Percentiles rank a stretch among this genome's conserved stretches.
Evolutionary conservation across 2,113 vertebrate species (phyloP).

Genomic region (Eonycteris spelaea): DNA sequence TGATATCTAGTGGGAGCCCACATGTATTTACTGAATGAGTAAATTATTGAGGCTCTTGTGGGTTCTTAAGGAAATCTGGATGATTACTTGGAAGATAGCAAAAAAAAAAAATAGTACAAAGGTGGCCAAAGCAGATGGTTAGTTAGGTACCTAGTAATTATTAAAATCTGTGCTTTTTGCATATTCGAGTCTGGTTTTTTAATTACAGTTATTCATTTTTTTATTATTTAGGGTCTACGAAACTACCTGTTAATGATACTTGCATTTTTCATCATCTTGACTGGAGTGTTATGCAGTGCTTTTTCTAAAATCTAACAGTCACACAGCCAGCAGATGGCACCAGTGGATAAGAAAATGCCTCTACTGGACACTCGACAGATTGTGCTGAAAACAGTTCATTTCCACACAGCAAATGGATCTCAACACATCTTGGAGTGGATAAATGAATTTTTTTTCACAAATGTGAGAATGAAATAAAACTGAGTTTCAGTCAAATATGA

Average conservation of each 20-base stretch:
- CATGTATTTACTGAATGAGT: background rate
- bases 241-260: constrained; percentile 85
- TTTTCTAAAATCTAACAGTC: constrained; percentile 82
- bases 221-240: constrained; percentile 82
- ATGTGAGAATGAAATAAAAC: constrained; percentile 14
- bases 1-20: no score
- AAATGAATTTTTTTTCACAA: background rate
- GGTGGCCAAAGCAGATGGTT: background rate
- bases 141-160: background rate
- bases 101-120: background rate
- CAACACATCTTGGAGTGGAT: background rate
- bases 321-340: constrained; percentile 77
- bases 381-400: background rate
- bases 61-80: background rate
- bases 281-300: constrained; percentile 86
- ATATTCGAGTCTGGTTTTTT: background rate
- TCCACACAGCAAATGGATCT: background rate
- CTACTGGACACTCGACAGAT: accelerated
- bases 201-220: constrained; percentile 4
- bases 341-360: background rate
- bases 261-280: constrained; percentile 84
- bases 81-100: background rate
- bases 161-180: background rate
- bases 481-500: background rate
- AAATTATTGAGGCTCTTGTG: background rate